Evolutionary conservation across 2,797 vertebrate species (phyloP).

Genomic region (Platyrinchus mystaceus): DNA sequence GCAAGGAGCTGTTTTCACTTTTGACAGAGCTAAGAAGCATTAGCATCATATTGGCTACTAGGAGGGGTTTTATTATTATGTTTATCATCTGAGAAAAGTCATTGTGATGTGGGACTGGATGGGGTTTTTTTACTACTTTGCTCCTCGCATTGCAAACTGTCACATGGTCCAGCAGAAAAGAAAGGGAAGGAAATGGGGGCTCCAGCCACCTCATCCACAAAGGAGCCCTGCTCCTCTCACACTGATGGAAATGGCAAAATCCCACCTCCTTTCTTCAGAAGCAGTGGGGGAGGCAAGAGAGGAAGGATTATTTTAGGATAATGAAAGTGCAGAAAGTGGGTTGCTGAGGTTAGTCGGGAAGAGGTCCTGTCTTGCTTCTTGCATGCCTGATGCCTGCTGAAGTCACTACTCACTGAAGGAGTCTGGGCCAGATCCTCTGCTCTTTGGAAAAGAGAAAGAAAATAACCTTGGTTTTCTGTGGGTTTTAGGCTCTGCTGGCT

Average conservation of each 20-base stretch:
- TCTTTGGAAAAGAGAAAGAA: neutral
- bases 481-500: conserved; percentile 3
- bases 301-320: neutral
- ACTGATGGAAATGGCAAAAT: neutral
- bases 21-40: conserved; percentile 75
- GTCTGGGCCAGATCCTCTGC: neutral
- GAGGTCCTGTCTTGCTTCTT: neutral
- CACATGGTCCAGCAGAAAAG: neutral
- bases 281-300: neutral
- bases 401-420: fast-evolving
- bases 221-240: neutral
- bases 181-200: conserved; percentile 13
- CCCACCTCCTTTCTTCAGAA: neutral
- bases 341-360: neutral
- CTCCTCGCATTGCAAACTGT: neutral
- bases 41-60: conserved; percentile 69
- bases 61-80: conserved; percentile 61
- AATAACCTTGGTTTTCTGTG: neutral
- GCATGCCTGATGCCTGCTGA: fast-evolving
- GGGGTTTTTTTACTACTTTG: neutral
- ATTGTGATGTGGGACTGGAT: conserved; percentile 38
- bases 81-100: conserved; percentile 57
- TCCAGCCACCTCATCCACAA: neutral
- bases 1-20: conserved; percentile 73
- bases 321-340: neutral